These are phyloP conservation scores for Acanthococcus lagerstroemiae DNA, from an alignment of 2,888 invertebrate species.

Conservation along the genomic window DNA sequence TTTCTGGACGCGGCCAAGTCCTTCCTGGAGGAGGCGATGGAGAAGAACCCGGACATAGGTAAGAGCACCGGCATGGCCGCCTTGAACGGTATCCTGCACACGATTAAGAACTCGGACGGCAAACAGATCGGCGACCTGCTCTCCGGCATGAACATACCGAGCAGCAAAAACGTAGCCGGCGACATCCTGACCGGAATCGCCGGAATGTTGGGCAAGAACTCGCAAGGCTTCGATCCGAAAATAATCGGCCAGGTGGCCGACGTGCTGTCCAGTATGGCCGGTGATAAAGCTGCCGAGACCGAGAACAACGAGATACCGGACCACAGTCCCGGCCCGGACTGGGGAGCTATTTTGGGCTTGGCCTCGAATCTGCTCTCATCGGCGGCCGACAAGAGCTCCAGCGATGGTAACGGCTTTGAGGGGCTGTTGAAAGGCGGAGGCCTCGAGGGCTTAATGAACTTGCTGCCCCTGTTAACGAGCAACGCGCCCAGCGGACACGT, in stretches of 20 bases:
- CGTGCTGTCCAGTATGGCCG: slow-evolving; percentile 43
- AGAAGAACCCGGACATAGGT: slow-evolving; percentile 39
- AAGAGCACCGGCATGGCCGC: slow-evolving; percentile 43
- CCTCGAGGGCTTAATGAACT: slow-evolving; percentile 43
- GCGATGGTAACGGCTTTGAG: slow-evolving; percentile 38
- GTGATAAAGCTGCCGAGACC: slow-evolving; percentile 34
- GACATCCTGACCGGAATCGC: slow-evolving; percentile 24
- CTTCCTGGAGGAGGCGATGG: slow-evolving; percentile 53
- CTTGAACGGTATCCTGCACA: slow-evolving; percentile 56
- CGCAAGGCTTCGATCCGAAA: slow-evolving; percentile 42
- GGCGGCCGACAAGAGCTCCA: slow-evolving; percentile 10
- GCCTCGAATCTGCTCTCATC: slow-evolving; percentile 33
- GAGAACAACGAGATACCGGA: slow-evolving; percentile 31
- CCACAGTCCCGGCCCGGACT: slow-evolving; percentile 28
- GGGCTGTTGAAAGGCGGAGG: slow-evolving; percentile 42
- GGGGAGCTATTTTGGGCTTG: slow-evolving; percentile 34
- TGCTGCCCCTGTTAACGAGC: slow-evolving; percentile 55
- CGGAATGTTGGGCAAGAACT: slow-evolving; percentile 26
- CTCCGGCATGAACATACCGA: slow-evolving; percentile 27
- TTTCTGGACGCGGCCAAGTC: slow-evolving; percentile 59
- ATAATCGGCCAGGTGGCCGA: slow-evolving; percentile 51
- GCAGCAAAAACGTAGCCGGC: slow-evolving; percentile 21
- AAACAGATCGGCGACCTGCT: slow-evolving; percentile 44
- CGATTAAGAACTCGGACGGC: slow-evolving; percentile 57
- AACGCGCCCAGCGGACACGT: slow-evolving; percentile 47